Percentiles rank a stretch among this genome's conserved stretches.
Conservation (phyloP, 2,113 vertebrate genomes). For the Syngnathus floridae region DNA sequence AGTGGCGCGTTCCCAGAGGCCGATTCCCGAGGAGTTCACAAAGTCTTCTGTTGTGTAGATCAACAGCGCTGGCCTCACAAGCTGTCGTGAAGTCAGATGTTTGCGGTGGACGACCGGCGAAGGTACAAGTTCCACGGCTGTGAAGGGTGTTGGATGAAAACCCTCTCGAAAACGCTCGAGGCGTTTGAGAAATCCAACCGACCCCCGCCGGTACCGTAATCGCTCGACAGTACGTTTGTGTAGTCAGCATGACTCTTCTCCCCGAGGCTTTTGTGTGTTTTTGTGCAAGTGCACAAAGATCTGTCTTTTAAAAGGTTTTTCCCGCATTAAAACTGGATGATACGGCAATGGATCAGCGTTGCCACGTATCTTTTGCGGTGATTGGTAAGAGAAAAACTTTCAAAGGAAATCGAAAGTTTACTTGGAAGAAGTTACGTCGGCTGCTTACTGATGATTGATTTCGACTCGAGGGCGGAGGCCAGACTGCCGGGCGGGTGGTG, state of each 20-base stretch:
- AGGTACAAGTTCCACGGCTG: background rate
- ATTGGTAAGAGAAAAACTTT: constrained; percentile 4
- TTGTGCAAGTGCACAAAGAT: background rate
- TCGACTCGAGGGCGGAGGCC: constrained; percentile 18
- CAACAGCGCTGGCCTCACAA: background rate
- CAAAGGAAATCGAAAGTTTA: constrained; percentile 28
- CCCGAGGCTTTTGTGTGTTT: constrained; percentile 2
- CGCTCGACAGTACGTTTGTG: background rate
- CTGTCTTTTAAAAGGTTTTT: background rate
- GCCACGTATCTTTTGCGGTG: background rate
- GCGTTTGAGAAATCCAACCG: background rate
- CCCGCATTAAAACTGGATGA: background rate
- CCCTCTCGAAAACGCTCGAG: background rate
- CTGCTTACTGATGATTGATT: constrained; percentile 39
- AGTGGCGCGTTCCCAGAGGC: background rate
- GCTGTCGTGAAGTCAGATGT: background rate
- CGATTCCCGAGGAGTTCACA: background rate
- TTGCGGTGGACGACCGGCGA: too few species aligned
- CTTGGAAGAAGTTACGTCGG: constrained; percentile 17
- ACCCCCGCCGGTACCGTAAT: background rate
- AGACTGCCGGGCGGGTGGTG: background rate
- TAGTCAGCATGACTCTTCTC: background rate
- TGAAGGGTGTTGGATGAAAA: background rate
- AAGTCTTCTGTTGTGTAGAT: background rate
- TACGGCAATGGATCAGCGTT: background rate